Evolutionary conservation across 2,888 invertebrate species (phyloP).

Genomic region (Andricus curvator): DNA sequence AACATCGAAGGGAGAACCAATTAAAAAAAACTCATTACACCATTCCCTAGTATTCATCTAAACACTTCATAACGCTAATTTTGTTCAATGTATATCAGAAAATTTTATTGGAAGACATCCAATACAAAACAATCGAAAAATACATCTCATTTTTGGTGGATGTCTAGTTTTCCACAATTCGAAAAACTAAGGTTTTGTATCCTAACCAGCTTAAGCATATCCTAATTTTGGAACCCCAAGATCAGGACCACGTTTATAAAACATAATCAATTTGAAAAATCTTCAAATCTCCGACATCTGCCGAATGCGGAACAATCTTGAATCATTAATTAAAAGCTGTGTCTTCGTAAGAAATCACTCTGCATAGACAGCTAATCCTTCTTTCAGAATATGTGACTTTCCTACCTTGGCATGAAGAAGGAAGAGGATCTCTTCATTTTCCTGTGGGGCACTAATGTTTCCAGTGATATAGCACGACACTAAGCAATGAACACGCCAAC

Average conservation of each 20-base stretch:
- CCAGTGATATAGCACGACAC: constrained; percentile 61
- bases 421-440: constrained; percentile 75
- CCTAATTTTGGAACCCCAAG: no score
- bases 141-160: no score
- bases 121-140: neutral
- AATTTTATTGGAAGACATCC: no score
- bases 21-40: neutral
- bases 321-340: neutral
- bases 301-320: neutral
- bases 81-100: no score
- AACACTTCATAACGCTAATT: no score
- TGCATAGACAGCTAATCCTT: neutral
- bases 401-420: constrained; percentile 75
- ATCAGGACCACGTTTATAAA: no score
- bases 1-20: neutral
- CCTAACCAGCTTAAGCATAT: no score
- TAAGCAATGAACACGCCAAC: constrained; percentile 41
- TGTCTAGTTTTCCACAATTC: no score
- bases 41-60: no score
- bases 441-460: constrained; percentile 76
- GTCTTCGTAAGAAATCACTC: neutral
- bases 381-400: neutral
- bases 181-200: no score
- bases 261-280: no score
- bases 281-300: no score